phyloP scores from a whole-genome alignment of 2,888 invertebrate genomes.

The Yponomeuta malinellus region DNA sequence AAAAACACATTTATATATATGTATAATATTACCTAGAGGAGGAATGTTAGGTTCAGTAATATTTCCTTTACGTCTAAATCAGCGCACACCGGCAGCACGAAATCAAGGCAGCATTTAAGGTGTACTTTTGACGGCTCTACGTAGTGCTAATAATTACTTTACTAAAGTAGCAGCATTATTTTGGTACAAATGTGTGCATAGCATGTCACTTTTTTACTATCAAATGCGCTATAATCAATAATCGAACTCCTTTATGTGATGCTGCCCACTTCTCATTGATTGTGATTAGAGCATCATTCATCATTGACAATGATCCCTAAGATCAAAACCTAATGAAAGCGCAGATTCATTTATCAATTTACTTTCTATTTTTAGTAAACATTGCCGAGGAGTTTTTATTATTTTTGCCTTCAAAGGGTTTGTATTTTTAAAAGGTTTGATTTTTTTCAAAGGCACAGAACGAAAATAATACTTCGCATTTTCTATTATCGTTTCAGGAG shows the following conservation, averaged over 20 bases:
- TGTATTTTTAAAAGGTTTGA: background rate
- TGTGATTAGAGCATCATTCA: constrained; percentile 54
- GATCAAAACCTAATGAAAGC: constrained; percentile 35
- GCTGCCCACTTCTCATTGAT: constrained; percentile 6
- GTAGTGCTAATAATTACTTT: too few relatives aligned
- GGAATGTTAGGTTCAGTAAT: too few relatives aligned
- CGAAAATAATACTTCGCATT: too few relatives aligned
- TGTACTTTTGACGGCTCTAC: too few relatives aligned
- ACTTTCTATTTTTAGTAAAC: constrained; percentile 9
- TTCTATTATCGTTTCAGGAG: too few relatives aligned
- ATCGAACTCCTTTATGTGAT: background rate
- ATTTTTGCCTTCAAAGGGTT: background rate
- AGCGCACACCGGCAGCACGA: too few relatives aligned
- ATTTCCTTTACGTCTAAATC: too few relatives aligned
- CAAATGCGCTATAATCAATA: background rate
- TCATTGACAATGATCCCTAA: constrained; percentile 60
- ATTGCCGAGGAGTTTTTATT: background rate
- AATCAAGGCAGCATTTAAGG: too few relatives aligned
- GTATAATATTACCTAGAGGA: too few relatives aligned
- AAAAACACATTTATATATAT: too few relatives aligned
- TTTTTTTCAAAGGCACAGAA: background rate
- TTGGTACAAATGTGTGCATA: background rate
- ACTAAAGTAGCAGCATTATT: too few relatives aligned
- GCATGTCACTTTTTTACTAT: background rate
- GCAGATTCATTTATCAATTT: constrained; percentile 29